Conservation (phyloP, 2,113 vertebrate species). For the Clinocottus analis region DNA sequence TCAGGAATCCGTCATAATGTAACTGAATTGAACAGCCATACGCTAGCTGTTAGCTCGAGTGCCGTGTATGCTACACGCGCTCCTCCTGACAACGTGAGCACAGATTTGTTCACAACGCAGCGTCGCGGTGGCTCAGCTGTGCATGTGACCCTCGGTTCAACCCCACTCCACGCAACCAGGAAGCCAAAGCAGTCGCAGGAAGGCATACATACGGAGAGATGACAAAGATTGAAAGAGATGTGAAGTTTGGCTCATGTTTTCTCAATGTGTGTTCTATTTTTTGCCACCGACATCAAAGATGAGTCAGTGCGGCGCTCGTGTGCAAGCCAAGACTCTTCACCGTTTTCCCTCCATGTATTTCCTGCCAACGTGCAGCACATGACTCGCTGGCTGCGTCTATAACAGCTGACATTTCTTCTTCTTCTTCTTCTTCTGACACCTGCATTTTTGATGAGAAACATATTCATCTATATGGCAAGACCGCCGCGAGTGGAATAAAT, state of each 20-base stretch:
- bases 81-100: no score
- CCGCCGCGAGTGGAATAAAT: not conserved
- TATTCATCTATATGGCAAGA: constrained; percentile 1
- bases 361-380: constrained; percentile 11
- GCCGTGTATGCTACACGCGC: no score
- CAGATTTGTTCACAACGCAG: no score
- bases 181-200: not conserved
- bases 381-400: constrained; percentile 2
- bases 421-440: no score
- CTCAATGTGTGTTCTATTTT: not conserved
- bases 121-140: no score
- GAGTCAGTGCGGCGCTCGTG: not conserved
- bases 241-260: not conserved
- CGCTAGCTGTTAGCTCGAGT: no score
- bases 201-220: not conserved
- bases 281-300: not conserved
- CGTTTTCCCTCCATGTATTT: not conserved
- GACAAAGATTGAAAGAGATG: not conserved
- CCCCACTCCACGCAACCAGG: not conserved
- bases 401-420: no score
- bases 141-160: not conserved
- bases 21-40: no score
- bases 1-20: no score
- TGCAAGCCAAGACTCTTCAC: not conserved
- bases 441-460: constrained; percentile 35